Base-by-base conservation (phyloP, 1,140 invertebrate species). In the Drosophila nebulosa region DNA sequence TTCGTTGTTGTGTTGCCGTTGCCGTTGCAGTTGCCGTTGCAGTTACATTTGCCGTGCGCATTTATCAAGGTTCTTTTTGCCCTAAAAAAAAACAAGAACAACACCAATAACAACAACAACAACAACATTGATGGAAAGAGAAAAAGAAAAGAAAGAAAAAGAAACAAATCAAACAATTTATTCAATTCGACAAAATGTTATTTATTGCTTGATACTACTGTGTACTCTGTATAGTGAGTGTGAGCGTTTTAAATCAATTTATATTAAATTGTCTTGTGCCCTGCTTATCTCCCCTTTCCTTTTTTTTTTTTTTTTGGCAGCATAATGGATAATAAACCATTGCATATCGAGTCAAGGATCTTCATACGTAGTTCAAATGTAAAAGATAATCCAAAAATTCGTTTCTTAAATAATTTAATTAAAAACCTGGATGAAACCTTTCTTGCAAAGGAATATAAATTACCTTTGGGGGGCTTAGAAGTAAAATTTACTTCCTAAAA, bases 1-100 rank as follows among this genome's bases (percentile, higher is more conserved):
- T 90, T 90, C 81, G 86, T 90, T 86, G 81, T 86, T 76, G 64
- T 68, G 74, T 78, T 81, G 78, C 69, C 67, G 73, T 77, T 76
- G 59, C 70, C 21, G 42, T 67, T 75, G 24, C 68, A 42, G 36
- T 61, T 56, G 24, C 39, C 22, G 50, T n/a, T 65, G 61, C 65
- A 68, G 39, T 42, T 42, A 42, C 39, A 42, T 14, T 42, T 42
- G 52, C 52, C 52, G 52, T 55, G 52, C 52, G 63, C 66, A 75
- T 69, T 76, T 64, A 74, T 80, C 73, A 69, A 74, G 79, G 79
- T 72, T 68, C 74, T 76, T 72, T 59, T 26, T 27, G 36, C 39
- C n/a, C n/a, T n/a, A n/a, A 57, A 24, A 7, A 36, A 22, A 2
- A 53, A 27, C 14, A 12, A 21, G 2, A 58, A 57, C 16, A 18